A percentile compares a stretch with the other conserved stretches of the same genome.
Evolutionary conservation across 2,797 vertebrate species (phyloP).

Genomic region (Halcyon smyrnensis): DNA sequence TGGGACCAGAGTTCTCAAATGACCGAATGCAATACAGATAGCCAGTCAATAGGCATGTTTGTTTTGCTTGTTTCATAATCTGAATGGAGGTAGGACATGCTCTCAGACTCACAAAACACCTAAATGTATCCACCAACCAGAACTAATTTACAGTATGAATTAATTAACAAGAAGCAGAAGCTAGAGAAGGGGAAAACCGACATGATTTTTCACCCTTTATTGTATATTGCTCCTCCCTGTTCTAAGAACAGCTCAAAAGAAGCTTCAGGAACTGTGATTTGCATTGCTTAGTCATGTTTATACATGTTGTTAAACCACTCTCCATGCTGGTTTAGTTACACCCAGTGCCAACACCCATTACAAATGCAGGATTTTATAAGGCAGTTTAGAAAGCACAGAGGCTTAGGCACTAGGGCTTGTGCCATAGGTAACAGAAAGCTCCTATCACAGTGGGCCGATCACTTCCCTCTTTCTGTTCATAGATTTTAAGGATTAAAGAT

Average conservation of each 20-base stretch:
- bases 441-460: not conserved
- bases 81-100: not conserved
- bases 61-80: not conserved
- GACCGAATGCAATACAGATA: not conserved
- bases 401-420: not conserved
- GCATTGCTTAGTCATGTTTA: conserved; percentile 40
- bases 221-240: not conserved
- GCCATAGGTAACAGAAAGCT: not conserved
- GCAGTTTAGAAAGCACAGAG: not conserved
- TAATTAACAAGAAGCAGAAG: conserved; percentile 1
- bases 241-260: conserved; percentile 1
- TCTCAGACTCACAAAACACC: not conserved
- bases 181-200: not conserved
- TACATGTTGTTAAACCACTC: conserved; percentile 28
- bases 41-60: not conserved
- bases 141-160: conserved; percentile 30
- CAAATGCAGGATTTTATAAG: conserved; percentile 10
- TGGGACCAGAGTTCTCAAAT: not conserved
- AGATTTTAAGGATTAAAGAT: not conserved
- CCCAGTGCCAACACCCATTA: not conserved
- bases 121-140: not conserved
- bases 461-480: not conserved
- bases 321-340: conserved; percentile 39
- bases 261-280: conserved; percentile 43
- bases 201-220: conserved; percentile 1